A percentile compares a stretch with the other conserved stretches of the same genome.
These are phyloP conservation scores for Apamea crenata DNA, from an alignment of 2,888 invertebrate genomes.

Conservation along the genomic window DNA sequence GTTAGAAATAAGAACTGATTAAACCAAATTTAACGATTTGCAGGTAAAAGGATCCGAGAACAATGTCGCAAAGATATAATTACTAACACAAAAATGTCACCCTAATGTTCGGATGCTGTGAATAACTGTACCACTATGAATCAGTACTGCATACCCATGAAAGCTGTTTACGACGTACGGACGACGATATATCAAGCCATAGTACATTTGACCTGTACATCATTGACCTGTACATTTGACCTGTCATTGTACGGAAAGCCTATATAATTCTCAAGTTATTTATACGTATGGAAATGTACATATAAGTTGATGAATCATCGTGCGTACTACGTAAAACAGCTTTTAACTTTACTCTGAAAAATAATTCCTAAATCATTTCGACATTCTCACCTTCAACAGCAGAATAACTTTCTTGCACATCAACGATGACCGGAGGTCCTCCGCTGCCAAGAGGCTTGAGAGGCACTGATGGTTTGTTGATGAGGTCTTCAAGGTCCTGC, in stretches of 20 bases:
- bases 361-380: background rate
- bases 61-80: background rate
- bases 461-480: slow-evolving; percentile 97
- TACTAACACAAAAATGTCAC: background rate
- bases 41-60: background rate
- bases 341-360: background rate
- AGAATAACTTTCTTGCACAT: slow-evolving; percentile 98
- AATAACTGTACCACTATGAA: background rate
- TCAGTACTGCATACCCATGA: background rate
- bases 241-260: background rate
- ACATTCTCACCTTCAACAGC: slow-evolving; percentile 96
- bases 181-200: background rate
- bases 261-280: background rate
- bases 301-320: background rate
- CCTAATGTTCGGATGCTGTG: background rate
- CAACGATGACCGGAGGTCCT: slow-evolving; percentile 97
- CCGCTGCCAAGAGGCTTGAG: slow-evolving; percentile 94
- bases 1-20: background rate
- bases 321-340: background rate
- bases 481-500: slow-evolving; percentile 96
- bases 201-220: background rate
- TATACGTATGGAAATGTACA: background rate
- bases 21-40: too few species aligned
- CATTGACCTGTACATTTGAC: background rate
- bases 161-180: background rate